Evolutionary conservation across 53 echinoderm and acorn worm species (phyloP).

Genomic region (Luidia sarsii): DNA sequence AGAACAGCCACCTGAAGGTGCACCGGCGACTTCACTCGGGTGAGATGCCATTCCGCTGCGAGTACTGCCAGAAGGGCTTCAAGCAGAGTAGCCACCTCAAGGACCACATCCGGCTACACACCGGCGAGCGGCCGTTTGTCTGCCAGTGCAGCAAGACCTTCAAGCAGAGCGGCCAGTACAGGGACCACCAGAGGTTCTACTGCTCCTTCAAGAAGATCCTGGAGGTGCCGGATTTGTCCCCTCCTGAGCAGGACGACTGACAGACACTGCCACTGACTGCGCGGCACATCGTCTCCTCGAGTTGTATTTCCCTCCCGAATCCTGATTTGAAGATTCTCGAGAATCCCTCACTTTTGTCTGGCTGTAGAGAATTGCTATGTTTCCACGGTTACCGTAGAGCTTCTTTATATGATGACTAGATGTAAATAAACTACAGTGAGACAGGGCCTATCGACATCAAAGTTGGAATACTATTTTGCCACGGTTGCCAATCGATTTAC

Average conservation of each 20-base stretch:
- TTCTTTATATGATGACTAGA: too few species aligned
- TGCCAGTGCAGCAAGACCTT: conserved; percentile 20
- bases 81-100: conserved; percentile 32
- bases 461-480: too few species aligned
- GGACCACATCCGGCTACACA: conserved; percentile 17
- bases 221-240: neutral
- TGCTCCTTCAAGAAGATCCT: conserved; percentile 34
- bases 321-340: too few species aligned
- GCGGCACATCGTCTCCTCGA: neutral
- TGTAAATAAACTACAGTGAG: too few species aligned
- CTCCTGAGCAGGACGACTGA: too few species aligned
- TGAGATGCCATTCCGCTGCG: conserved; percentile 26
- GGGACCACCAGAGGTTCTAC: conserved; percentile 33
- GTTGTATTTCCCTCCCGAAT: neutral
- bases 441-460: too few species aligned
- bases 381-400: too few species aligned
- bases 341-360: too few species aligned
- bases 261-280: neutral
- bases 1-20: conserved; percentile 37
- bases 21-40: conserved; percentile 38
- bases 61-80: conserved; percentile 25
- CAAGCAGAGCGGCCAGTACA: conserved; percentile 21
- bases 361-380: too few species aligned
- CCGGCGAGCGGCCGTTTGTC: conserved; percentile 29
- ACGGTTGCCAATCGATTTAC: too few species aligned